Conservation (phyloP, 2,113 vertebrate genomes). For the Amphiprion percula region DNA sequence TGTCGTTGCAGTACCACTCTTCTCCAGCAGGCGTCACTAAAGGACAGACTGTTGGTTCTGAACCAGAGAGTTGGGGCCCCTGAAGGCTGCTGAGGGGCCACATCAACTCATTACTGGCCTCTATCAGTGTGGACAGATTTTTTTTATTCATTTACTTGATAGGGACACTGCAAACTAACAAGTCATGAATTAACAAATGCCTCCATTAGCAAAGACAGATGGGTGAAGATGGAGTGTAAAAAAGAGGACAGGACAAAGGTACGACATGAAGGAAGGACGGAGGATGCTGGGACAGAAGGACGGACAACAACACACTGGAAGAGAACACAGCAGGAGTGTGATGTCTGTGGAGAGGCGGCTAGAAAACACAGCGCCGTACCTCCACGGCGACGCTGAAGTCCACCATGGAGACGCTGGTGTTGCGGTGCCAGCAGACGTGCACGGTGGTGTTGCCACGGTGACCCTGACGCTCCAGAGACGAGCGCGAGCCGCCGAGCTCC, state of each 20-base stretch:
- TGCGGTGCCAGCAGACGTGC: constrained; percentile 99
- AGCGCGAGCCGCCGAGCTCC: constrained; percentile 92
- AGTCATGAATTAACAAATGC: no score
- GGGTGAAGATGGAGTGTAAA: not conserved
- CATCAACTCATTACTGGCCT: constrained; percentile 76
- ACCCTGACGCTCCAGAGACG: constrained; percentile 93
- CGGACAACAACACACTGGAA: not conserved
- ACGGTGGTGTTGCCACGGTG: constrained; percentile 98
- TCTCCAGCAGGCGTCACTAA: constrained; percentile 83
- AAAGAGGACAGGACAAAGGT: not conserved
- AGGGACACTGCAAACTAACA: no score
- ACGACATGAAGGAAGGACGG: constrained; percentile 22
- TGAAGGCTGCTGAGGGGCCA: constrained; percentile 67
- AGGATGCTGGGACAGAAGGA: constrained; percentile 5
- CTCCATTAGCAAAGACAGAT: not conserved
- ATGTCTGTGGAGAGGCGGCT: not conserved
- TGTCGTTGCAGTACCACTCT: constrained; percentile 79
- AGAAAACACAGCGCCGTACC: constrained; percentile 78
- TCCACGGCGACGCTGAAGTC: constrained; percentile 97
- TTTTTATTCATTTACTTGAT: no score
- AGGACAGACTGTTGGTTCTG: constrained; percentile 81
- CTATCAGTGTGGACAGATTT: constrained; percentile 61
- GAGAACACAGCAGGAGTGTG: not conserved
- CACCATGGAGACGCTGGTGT: constrained; percentile 98
- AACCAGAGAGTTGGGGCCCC: constrained; percentile 78